Evolutionary conservation across 2,797 vertebrate species (phyloP).

Genomic region (Ispidina picta): DNA sequence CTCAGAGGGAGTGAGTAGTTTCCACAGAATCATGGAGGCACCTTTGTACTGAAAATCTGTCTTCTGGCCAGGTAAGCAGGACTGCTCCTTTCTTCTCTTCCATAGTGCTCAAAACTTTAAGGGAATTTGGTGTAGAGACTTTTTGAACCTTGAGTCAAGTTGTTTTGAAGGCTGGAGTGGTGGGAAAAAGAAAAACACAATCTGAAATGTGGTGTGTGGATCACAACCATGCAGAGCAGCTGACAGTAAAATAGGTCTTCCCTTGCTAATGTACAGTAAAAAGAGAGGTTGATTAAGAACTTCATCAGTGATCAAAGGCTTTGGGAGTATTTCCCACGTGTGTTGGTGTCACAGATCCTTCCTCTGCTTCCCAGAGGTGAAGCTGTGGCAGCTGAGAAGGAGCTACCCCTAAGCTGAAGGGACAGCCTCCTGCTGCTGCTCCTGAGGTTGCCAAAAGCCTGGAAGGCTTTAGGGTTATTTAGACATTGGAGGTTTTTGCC

Average conservation of each 20-base stretch:
- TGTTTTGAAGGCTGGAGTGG: not conserved
- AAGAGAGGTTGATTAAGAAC: not conserved
- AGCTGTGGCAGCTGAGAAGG: not conserved
- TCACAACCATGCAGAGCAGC: not conserved
- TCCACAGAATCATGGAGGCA: not conserved
- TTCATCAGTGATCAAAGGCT: not conserved
- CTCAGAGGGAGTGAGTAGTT: not conserved
- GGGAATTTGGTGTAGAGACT: not conserved
- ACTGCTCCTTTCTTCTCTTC: not conserved
- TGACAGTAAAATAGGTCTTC: not conserved
- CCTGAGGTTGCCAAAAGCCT: not conserved
- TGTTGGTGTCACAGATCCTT: not conserved
- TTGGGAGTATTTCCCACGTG: not conserved
- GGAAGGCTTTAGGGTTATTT: not conserved
- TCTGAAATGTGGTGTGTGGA: accelerated
- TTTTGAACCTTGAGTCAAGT: not conserved
- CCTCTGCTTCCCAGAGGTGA: not conserved
- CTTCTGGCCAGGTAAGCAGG: not conserved
- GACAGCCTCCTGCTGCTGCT: not conserved
- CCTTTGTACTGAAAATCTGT: not conserved
- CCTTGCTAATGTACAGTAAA: not conserved
- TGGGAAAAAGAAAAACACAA: not conserved
- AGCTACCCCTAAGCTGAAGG: not conserved
- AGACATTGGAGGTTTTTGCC: not conserved
- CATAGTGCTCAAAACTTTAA: not conserved